A percentile compares a stretch with the other conserved stretches of the same genome.
Conservation (phyloP, 2,888 invertebrate species). For the Alcis repandata region DNA sequence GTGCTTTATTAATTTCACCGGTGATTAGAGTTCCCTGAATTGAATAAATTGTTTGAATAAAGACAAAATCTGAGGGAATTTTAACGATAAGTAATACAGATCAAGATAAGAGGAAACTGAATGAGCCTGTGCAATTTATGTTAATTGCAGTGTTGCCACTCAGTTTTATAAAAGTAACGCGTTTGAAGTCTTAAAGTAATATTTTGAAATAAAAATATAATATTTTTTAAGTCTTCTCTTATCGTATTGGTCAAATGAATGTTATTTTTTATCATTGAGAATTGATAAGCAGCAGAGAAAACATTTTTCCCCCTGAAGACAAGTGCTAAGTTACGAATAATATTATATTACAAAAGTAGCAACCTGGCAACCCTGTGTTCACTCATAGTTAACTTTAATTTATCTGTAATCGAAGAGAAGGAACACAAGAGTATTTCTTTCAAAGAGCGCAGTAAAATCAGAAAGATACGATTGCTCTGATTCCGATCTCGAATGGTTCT, state of each 20-base stretch:
- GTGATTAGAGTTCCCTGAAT: not conserved
- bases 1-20: not conserved
- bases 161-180: not conserved
- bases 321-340: not conserved
- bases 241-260: too few species aligned
- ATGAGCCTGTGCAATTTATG: not conserved
- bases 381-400: conserved; percentile 3
- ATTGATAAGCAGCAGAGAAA: too few species aligned
- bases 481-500: conserved; percentile 22
- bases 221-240: too few species aligned
- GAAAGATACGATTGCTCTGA: conserved; percentile 21
- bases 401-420: conserved; percentile 7
- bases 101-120: conserved; percentile 2
- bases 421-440: conserved; percentile 9
- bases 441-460: conserved; percentile 19
- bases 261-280: too few species aligned
- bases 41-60: not conserved
- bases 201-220: not conserved
- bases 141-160: not conserved
- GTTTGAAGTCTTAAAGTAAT: not conserved
- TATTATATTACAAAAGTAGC: not conserved
- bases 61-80: not conserved
- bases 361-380: not conserved
- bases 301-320: too few species aligned
- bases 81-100: conserved; percentile 1